A percentile compares a stretch with the other conserved stretches of the same genome.
Evolutionary conservation across 2,113 vertebrate genomes (phyloP).

Genomic region (Microcebus tavaratra): DNA sequence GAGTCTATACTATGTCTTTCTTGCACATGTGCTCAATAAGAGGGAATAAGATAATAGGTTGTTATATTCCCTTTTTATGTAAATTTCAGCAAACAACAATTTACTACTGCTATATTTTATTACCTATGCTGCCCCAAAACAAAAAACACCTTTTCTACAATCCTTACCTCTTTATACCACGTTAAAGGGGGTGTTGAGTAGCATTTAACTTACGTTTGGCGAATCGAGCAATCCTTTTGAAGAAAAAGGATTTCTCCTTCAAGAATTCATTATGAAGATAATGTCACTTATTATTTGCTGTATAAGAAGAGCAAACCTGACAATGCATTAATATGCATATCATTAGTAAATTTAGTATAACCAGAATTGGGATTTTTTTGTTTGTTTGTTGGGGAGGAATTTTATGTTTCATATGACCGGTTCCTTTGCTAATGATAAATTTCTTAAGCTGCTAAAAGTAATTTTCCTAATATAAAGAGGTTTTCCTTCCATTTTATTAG

Average conservation of each 20-base stretch:
- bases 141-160: neutral
- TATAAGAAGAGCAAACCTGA: neutral
- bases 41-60: neutral
- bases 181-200: neutral
- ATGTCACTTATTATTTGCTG: neutral
- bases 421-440: slow-evolving; percentile 17
- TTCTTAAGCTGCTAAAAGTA: neutral
- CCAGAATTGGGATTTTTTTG: neutral
- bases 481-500: neutral
- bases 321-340: neutral
- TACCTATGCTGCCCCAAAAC: neutral
- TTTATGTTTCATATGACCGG: neutral
- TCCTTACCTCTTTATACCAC: neutral
- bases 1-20: neutral
- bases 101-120: neutral
- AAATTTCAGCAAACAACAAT: neutral
- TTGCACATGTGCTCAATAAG: neutral
- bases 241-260: neutral
- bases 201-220: neutral
- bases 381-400: neutral
- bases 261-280: slow-evolving; percentile 15
- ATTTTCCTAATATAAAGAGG: neutral
- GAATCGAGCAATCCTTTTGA: neutral
- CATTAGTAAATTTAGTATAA: neutral
- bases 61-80: neutral